A percentile compares a stretch with the other conserved stretches of the same genome.
Conservation (phyloP, 2,797 vertebrate species). For the Sebastes goodei region DNA sequence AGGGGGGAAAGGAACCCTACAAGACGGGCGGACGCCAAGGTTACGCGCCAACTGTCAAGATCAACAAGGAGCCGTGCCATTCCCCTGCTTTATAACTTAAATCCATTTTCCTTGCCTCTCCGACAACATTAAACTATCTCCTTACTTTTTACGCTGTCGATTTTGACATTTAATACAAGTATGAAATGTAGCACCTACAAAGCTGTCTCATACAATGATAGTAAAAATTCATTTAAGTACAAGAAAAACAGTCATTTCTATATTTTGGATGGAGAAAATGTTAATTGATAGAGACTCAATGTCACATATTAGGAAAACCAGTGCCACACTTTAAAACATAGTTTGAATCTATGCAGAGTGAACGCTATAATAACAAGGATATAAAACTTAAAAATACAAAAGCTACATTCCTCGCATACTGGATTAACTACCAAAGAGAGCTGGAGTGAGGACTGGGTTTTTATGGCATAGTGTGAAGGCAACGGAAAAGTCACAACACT, state of each 20-base stretch:
- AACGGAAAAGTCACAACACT: background rate
- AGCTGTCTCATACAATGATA: slow-evolving; percentile 40
- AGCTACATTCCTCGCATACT: background rate
- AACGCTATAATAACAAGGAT: slow-evolving; percentile 15
- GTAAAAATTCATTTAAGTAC: slow-evolving; percentile 11
- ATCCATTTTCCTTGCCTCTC: slow-evolving; percentile 44
- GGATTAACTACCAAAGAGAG: slow-evolving; percentile 2
- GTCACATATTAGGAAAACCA: slow-evolving; percentile 5
- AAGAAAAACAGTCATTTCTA: slow-evolving; percentile 17
- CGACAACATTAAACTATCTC: slow-evolving; percentile 55
- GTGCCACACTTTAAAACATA: background rate
- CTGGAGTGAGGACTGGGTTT: background rate
- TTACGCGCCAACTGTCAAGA: slow-evolving; percentile 61
- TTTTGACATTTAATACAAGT: slow-evolving; percentile 57
- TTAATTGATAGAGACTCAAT: background rate
- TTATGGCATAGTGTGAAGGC: background rate
- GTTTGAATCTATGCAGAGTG: background rate
- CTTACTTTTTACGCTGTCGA: slow-evolving; percentile 52
- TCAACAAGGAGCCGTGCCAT: slow-evolving; percentile 43
- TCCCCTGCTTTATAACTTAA: slow-evolving; percentile 44
- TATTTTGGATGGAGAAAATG: background rate
- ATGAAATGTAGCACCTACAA: slow-evolving; percentile 46
- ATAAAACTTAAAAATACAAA: slow-evolving; percentile 15
- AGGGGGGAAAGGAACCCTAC: slow-evolving; percentile 57
- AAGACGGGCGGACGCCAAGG: slow-evolving; percentile 64